These are phyloP conservation scores for Hyposoter dolosus DNA, from an alignment of 2,888 invertebrate genomes.

Conservation along the genomic window DNA sequence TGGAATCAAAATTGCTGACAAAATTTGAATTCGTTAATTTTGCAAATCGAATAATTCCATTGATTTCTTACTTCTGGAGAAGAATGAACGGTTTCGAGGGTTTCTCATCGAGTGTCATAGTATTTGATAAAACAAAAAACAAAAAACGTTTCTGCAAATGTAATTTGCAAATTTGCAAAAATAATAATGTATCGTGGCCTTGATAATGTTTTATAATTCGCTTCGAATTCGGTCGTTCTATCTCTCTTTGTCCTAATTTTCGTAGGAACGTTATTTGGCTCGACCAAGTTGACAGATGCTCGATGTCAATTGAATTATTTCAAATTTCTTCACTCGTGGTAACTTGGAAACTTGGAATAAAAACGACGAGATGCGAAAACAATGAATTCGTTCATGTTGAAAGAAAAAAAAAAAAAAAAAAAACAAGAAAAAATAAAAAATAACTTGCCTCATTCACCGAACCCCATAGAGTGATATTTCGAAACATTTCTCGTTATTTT, in stretches of 20 bases:
- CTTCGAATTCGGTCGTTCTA: not conserved
- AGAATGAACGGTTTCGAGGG: not conserved
- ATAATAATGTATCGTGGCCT: not conserved
- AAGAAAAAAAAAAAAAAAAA: not conserved
- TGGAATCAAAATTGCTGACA: not conserved
- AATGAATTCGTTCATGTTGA: not conserved
- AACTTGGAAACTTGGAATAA: not conserved
- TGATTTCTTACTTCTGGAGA: not conserved
- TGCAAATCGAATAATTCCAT: not conserved
- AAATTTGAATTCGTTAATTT: not conserved
- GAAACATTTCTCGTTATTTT: slow-evolving; percentile 3
- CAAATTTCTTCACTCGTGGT: not conserved
- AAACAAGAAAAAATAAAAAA: not conserved
- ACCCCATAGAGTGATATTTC: slow-evolving; percentile 7
- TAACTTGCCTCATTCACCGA: slow-evolving; percentile 31
- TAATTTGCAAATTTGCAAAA: not conserved
- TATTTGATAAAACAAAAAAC: too few relatives aligned
- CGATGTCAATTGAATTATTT: not conserved
- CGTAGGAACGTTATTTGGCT: not conserved
- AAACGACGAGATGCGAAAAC: not conserved
- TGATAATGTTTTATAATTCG: not conserved
- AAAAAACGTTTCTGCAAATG: not conserved
- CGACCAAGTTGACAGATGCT: not conserved
- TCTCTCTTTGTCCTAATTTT: not conserved
- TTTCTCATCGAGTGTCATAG: not conserved